Conservation (phyloP, 2,113 vertebrate species). For the Microcebus murinus region DNA sequence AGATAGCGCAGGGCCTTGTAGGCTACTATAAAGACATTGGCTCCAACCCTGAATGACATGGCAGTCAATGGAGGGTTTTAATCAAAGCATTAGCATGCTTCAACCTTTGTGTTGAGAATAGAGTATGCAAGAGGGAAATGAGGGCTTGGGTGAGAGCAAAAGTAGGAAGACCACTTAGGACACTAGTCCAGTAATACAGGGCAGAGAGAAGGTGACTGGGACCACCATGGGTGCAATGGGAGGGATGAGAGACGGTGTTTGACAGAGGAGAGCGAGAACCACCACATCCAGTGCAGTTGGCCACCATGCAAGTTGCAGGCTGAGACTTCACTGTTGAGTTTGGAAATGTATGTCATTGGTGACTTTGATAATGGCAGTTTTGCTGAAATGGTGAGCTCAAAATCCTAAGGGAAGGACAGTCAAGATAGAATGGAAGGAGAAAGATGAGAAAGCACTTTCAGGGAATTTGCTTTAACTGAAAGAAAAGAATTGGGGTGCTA, state of each 20-base stretch:
- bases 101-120: background rate
- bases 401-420: background rate
- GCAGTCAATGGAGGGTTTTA: background rate
- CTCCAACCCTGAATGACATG: background rate
- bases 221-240: background rate
- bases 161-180: background rate
- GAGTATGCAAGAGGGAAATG: accelerated
- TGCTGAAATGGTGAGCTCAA: background rate
- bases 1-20: accelerated
- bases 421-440: background rate
- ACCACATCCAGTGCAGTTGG: background rate
- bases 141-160: background rate
- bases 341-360: background rate
- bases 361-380: background rate
- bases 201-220: background rate
- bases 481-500: background rate
- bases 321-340: background rate
- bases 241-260: background rate
- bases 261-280: background rate
- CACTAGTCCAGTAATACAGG: background rate
- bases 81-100: background rate
- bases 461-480: background rate
- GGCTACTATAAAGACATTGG: background rate
- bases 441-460: background rate
- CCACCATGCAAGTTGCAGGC: background rate